Evolutionary conservation across 1,140 invertebrate genomes (phyloP).

Genomic region (Nomia melanderi): DNA sequence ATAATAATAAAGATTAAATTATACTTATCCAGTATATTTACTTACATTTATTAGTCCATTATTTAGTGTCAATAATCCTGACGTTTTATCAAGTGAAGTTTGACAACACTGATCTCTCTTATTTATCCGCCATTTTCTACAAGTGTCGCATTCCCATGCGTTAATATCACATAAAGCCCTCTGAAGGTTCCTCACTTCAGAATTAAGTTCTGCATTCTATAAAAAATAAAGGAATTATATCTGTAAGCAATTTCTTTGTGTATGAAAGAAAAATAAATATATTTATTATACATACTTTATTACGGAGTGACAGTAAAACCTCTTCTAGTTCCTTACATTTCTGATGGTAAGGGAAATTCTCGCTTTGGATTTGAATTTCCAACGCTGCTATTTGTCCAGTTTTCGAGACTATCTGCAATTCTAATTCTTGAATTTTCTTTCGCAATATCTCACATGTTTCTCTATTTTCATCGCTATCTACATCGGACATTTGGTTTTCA

Average conservation of each 20-base stretch:
- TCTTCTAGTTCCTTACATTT: constrained; percentile 71
- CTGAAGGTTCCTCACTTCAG: constrained; percentile 56
- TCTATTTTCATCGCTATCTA: background rate
- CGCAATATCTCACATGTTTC: constrained; percentile 48
- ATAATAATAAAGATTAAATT: background rate
- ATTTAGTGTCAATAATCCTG: constrained; percentile 55
- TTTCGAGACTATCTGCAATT: constrained; percentile 69
- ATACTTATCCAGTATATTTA: constrained; percentile 23
- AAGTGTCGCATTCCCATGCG: constrained; percentile 66
- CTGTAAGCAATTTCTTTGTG: background rate
- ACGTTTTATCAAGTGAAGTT: constrained; percentile 53
- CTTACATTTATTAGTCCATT: constrained; percentile 71
- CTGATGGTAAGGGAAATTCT: constrained; percentile 70
- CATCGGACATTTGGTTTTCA: constrained; percentile 42
- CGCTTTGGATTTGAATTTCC: constrained; percentile 70
- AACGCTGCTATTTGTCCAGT: constrained; percentile 71
- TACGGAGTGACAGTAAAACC: constrained; percentile 45
- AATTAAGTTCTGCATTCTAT: constrained; percentile 63
- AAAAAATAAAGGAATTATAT: constrained; percentile 24
- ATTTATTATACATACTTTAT: constrained; percentile 64
- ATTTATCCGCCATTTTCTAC: constrained; percentile 62
- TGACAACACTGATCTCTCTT: constrained; percentile 66
- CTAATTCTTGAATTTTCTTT: constrained; percentile 67
- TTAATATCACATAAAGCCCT: constrained; percentile 48
- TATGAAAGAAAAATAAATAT: no score